A percentile compares a stretch with the other conserved stretches of the same genome.
Conservation (phyloP, 2,797 vertebrate genomes). For the Valencia hispanica region DNA sequence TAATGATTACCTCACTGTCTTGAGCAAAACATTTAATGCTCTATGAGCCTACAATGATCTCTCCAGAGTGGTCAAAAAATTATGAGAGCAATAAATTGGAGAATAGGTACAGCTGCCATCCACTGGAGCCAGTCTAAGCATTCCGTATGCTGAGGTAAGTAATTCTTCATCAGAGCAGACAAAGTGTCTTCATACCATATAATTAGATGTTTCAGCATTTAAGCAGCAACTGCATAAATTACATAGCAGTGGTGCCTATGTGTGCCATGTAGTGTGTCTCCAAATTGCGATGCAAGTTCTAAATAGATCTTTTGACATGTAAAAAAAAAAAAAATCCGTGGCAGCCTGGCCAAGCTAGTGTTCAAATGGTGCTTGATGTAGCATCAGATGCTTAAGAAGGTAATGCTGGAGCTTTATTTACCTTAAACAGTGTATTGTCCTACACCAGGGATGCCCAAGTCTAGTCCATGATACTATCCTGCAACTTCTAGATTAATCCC, state of each 20-base stretch:
- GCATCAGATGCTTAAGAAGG: no score
- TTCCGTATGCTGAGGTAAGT: background rate
- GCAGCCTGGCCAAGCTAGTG: background rate
- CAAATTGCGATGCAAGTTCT: background rate
- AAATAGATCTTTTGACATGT: background rate
- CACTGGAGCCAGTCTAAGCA: no score
- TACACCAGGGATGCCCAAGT: no score
- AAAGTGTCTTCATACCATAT: background rate
- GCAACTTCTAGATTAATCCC: no score
- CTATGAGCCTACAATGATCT: background rate
- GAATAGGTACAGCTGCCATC: background rate
- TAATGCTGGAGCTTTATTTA: background rate
- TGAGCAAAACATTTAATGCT: background rate
- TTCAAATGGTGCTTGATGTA: background rate
- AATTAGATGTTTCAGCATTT: background rate
- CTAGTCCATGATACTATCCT: no score
- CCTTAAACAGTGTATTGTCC: no score
- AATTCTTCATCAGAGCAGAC: background rate
- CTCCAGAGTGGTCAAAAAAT: no score
- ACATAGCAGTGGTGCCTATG: background rate
- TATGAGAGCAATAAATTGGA: no score
- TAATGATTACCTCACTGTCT: no score
- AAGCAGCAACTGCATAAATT: background rate
- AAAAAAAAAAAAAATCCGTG: no score
- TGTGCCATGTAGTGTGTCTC: background rate